Percentiles rank a stretch among this genome's conserved stretches.
These are phyloP conservation scores for Pseudochromis fuscus DNA, from an alignment of 2,797 vertebrate species.

Conservation along the genomic window DNA sequence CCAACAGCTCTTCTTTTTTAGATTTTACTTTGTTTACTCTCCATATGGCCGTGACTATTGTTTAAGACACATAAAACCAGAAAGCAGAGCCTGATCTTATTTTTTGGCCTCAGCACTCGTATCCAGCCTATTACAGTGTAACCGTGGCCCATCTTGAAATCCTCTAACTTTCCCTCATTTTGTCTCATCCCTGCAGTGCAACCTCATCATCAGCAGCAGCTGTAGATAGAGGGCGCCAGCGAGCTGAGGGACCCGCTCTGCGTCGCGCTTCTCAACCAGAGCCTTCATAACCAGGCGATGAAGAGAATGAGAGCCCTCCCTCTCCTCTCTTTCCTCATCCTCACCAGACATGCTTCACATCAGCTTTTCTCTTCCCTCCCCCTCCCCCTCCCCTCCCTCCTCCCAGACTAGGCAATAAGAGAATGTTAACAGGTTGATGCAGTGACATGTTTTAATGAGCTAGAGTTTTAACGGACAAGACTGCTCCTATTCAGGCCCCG, in stretches of 20 bases:
- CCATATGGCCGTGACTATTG: not conserved
- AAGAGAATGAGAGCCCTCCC: slow-evolving; percentile 81
- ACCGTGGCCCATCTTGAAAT: no score
- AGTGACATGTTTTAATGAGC: slow-evolving; percentile 90
- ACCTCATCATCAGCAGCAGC: slow-evolving; percentile 99
- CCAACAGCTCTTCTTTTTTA: no score
- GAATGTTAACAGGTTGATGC: slow-evolving; percentile 96
- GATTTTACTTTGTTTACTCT: no score
- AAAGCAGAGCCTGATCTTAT: not conserved
- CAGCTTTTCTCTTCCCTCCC: slow-evolving; percentile 84
- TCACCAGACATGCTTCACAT: slow-evolving; percentile 75
- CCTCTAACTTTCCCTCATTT: slow-evolving; percentile 34
- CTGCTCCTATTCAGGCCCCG: slow-evolving; percentile 60
- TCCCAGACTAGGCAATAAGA: slow-evolving; percentile 89
- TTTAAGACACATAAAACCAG: not conserved
- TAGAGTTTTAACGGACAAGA: slow-evolving; percentile 83
- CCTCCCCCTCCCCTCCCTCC: slow-evolving; percentile 72
- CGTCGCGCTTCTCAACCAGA: slow-evolving; percentile 81
- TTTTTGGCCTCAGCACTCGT: not conserved
- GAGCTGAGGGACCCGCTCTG: slow-evolving; percentile 72
- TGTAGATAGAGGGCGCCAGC: slow-evolving; percentile 90
- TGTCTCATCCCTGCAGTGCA: slow-evolving; percentile 88
- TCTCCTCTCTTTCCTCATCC: slow-evolving; percentile 72
- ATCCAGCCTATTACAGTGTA: not conserved
- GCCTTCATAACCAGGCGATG: slow-evolving; percentile 80